phyloP scores from a whole-genome alignment of 2,797 vertebrate species.

The Tarsius wallacei region DNA sequence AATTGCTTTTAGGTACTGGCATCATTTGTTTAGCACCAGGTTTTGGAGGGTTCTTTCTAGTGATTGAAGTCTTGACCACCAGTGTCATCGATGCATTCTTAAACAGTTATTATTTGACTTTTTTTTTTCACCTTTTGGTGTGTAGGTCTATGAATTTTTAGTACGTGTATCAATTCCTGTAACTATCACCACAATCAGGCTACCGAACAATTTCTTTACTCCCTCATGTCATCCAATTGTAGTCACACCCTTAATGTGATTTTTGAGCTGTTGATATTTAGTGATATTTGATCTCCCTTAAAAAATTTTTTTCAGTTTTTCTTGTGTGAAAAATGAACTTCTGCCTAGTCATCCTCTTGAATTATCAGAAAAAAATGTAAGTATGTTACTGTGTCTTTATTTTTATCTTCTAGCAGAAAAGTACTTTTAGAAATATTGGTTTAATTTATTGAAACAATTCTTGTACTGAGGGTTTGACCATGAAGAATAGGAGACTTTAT shows the following conservation, averaged over 20 bases:
- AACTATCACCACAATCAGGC: not conserved
- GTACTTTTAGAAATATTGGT: slow-evolving; percentile 2
- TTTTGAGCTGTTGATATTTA: slow-evolving; percentile 1
- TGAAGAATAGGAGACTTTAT: not conserved
- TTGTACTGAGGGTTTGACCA: slow-evolving; percentile 6
- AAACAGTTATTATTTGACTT: not conserved
- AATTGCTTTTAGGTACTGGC: not conserved
- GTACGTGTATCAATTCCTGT: not conserved
- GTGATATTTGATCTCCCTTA: not conserved
- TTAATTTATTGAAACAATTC: slow-evolving; percentile 45
- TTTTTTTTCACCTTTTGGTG: not conserved
- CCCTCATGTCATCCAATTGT: not conserved
- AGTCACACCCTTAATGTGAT: not conserved
- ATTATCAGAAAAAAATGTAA: slow-evolving; percentile 97
- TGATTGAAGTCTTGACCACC: slow-evolving; percentile 13
- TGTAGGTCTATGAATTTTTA: slow-evolving; percentile 7
- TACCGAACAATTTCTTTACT: not conserved
- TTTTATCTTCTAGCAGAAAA: slow-evolving; percentile 33
- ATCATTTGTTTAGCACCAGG: not conserved
- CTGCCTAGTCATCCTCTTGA: slow-evolving; percentile 96
- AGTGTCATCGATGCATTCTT: not conserved
- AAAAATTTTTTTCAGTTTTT: slow-evolving; percentile 91
- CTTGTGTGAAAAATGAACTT: slow-evolving; percentile 96
- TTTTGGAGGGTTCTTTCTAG: not conserved
- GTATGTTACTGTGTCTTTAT: slow-evolving; percentile 82